These are phyloP conservation scores for Labia minor DNA, from an alignment of 2,888 invertebrate genomes.

Conservation along the genomic window DNA sequence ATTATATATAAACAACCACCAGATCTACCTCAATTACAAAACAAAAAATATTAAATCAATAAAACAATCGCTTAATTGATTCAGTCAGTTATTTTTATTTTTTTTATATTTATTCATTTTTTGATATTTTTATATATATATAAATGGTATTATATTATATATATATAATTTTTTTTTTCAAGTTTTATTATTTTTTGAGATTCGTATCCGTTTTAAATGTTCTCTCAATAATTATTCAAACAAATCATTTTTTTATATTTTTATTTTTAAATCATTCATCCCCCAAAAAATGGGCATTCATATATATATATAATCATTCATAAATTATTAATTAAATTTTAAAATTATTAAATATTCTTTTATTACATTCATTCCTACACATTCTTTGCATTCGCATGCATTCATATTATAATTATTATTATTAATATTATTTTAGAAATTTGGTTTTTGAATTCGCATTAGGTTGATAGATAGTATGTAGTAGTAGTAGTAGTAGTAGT, in stretches of 20 bases:
- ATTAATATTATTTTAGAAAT: too few species aligned
- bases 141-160: too few species aligned
- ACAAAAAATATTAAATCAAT: slow-evolving; percentile 31
- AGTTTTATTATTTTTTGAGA: slow-evolving; percentile 21
- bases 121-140: not conserved
- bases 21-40: too few species aligned
- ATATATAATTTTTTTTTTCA: slow-evolving; percentile 15
- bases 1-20: too few species aligned
- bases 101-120: slow-evolving; percentile 21
- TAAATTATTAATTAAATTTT: too few species aligned
- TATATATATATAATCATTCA: too few species aligned
- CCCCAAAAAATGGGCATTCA: not conserved
- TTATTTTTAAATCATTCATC: not conserved
- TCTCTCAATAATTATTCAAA: not conserved
- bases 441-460: too few species aligned
- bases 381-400: too few species aligned
- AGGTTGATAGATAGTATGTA: too few species aligned
- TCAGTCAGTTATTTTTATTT: not conserved
- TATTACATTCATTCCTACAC: not conserved
- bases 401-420: too few species aligned
- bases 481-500: not conserved
- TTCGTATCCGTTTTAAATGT: slow-evolving; percentile 24
- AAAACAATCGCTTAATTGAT: slow-evolving; percentile 16
- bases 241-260: not conserved
- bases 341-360: too few species aligned